A percentile compares a stretch with the other conserved stretches of the same genome.
phyloP scores from a whole-genome alignment of 2,797 vertebrate genomes.

The Channallabes apus region DNA sequence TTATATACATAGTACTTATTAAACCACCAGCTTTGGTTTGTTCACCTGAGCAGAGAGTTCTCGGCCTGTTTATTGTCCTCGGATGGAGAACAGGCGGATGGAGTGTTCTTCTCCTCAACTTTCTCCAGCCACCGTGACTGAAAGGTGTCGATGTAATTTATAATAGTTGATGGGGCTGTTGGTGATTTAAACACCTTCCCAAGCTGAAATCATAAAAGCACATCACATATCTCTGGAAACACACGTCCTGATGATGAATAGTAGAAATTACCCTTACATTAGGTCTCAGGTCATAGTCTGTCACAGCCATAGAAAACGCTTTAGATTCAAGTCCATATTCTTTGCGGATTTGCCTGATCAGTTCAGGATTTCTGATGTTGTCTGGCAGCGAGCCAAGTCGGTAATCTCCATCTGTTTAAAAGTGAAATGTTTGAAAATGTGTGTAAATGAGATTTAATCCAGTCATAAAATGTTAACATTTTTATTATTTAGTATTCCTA shows the following conservation, averaged over 20 bases:
- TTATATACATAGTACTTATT: not conserved
- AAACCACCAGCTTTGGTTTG: not conserved
- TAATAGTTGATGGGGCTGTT: constrained; percentile 62
- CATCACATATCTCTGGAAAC: not conserved
- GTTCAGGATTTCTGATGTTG: constrained; percentile 59
- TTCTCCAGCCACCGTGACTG: constrained; percentile 71
- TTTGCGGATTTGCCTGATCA: constrained; percentile 68
- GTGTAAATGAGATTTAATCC: not conserved
- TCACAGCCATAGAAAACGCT: constrained; percentile 76
- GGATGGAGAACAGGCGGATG: constrained; percentile 58
- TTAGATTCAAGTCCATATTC: constrained; percentile 69
- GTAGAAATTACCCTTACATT: constrained; percentile 60
- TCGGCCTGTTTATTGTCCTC: constrained; percentile 54
- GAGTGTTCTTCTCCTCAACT: constrained; percentile 64
- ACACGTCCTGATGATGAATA: not conserved
- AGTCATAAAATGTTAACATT: not conserved
- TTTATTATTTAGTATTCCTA: no score
- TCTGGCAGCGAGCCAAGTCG: constrained; percentile 46
- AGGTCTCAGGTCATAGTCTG: constrained; percentile 75
- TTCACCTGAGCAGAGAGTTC: constrained; percentile 73
- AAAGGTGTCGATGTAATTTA: constrained; percentile 75
- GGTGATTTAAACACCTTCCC: constrained; percentile 75
- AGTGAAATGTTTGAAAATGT: not conserved
- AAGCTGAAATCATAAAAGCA: constrained; percentile 26
- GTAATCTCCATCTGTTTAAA: constrained; percentile 43